Evolutionary conservation across 2,888 invertebrate genomes (phyloP).

Genomic region (Sminthurinus aureus): DNA sequence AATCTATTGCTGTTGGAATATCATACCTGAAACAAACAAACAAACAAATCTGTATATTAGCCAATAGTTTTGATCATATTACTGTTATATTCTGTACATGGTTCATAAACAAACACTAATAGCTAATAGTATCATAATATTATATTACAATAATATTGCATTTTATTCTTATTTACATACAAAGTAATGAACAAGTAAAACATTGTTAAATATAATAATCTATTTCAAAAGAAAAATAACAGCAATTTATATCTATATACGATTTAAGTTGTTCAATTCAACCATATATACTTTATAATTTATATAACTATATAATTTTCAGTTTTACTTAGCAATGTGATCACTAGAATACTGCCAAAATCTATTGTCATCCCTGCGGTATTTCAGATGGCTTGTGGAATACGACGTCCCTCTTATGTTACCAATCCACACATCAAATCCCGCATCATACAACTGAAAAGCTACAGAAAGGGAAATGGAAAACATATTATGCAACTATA

Average conservation of each 20-base stretch:
- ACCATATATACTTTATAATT: background rate
- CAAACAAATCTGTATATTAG: too few relatives aligned
- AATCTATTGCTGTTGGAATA: background rate
- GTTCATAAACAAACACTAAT: background rate
- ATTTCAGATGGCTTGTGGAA: background rate
- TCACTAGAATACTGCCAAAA: background rate
- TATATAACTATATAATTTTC: conserved; percentile 24
- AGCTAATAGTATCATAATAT: too few relatives aligned
- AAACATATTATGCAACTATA: too few relatives aligned
- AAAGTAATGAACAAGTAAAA: too few relatives aligned
- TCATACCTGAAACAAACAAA: too few relatives aligned
- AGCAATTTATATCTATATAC: too few relatives aligned
- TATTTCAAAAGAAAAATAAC: too few relatives aligned
- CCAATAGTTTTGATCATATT: background rate
- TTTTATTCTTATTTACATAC: too few relatives aligned
- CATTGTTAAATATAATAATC: too few relatives aligned
- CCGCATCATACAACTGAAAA: background rate
- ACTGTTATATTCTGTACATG: conserved; percentile 12
- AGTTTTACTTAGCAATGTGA: conserved; percentile 20
- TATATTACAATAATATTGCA: too few relatives aligned
- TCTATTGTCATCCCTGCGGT: background rate
- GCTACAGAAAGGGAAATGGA: background rate
- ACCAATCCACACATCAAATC: background rate
- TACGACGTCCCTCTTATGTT: background rate
- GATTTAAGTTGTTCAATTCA: background rate